Evolutionary conservation across 1,140 invertebrate genomes (phyloP), one percentile per base, ranked within the genome.

Genomic region (Listronotus bonariensis): DNA sequence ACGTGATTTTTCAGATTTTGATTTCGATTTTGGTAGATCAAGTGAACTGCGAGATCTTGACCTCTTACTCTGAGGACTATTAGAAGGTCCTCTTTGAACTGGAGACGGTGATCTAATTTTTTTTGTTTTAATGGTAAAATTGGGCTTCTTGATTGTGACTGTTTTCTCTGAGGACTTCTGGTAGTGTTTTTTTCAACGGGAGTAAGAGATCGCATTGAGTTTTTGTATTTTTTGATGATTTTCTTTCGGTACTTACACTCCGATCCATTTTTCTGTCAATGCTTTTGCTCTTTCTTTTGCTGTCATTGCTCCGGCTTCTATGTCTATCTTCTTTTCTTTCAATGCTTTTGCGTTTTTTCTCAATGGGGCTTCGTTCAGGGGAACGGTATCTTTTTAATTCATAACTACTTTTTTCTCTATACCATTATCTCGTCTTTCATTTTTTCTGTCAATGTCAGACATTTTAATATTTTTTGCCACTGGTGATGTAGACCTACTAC

Each of bases 21-120:
- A 74, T 74, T 51, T 68, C 68, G 60, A 74, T 79, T 68, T 76
- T 76, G 60, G 76, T 18, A 32, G 8, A 6, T 67, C 51, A 9
- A 40, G n/a, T 15, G 53, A 32, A 43, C 42, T 68, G 46, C 18
- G 55, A 41, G 32, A 41, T 36, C 32, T 42, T 56, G 53, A 34
- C 40, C 36, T 46, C 10, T 6, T 55, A 53, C 31, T 59, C 66
- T 32, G 15, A 12, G 42, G 53, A 59, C 57, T 54, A 18, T 54
- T 55, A 8, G 53, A 43, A 5, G 10, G 1, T 43, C 14, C 3
- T 14, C 11, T 54, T 52, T 45, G n/a, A 15, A 32, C 20, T 11
- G 48, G 46, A 34, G 53, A 36, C 5, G 17, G 14, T 6, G 52
- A 34, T 14, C 41, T 36, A 41, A 9, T 40, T 42, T 14, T 52